phyloP scores from a whole-genome alignment of 2,797 vertebrate species.

The Hypotaenidia okinawae region DNA sequence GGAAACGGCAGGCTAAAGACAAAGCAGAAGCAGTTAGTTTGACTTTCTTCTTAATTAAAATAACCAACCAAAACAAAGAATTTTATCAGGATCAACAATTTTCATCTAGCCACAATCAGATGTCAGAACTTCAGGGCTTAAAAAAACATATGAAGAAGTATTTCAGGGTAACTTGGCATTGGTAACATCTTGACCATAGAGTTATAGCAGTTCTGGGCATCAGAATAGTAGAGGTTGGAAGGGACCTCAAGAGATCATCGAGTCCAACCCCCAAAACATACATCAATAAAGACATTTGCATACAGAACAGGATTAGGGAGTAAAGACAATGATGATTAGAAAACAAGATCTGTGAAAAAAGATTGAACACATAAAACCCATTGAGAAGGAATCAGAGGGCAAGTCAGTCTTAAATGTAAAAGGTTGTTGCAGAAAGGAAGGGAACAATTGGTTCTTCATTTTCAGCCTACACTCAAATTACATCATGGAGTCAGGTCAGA shows the following conservation, averaged over 20 bases:
- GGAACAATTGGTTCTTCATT: background rate
- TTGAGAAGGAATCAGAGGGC: background rate
- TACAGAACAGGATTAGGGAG: background rate
- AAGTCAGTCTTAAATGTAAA: background rate
- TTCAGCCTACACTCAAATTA: background rate
- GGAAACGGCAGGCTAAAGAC: conserved; percentile 88
- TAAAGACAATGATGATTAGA: background rate
- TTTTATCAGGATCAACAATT: background rate
- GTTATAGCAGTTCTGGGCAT: background rate
- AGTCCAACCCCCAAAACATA: too few species aligned
- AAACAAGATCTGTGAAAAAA: background rate
- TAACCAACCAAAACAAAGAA: background rate
- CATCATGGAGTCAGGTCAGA: background rate
- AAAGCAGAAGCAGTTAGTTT: background rate
- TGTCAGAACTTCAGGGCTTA: background rate
- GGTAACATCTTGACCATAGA: background rate
- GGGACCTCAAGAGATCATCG: too few species aligned
- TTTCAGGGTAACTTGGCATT: background rate
- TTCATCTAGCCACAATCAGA: background rate
- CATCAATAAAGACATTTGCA: background rate
- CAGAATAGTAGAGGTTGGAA: too few species aligned
- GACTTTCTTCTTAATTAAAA: background rate
- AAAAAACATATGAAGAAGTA: background rate
- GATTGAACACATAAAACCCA: background rate
- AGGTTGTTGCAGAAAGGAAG: background rate